These are phyloP conservation scores for Actinernus sp. DNA, from an alignment of 92 coral and sea anemone species.

Conservation along the genomic window DNA sequence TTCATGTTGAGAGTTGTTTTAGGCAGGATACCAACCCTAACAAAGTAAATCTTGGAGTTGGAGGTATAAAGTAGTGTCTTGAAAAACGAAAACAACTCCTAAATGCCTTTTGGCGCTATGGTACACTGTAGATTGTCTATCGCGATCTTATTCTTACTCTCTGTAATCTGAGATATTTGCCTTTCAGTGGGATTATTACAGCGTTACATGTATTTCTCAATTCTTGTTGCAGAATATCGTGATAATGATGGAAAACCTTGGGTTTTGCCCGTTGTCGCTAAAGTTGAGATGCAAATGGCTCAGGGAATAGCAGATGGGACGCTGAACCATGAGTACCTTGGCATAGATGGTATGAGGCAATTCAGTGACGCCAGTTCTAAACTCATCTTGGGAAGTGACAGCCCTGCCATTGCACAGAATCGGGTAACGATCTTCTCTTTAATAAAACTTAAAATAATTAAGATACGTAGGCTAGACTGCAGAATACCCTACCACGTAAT, in stretches of 20 bases:
- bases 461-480: too few species aligned
- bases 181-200: too few species aligned
- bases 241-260: conserved; percentile 88
- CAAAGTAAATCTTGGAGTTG: conserved; percentile 87
- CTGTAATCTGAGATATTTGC: too few species aligned
- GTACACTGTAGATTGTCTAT: too few species aligned
- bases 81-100: too few species aligned
- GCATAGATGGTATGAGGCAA: conserved; percentile 82
- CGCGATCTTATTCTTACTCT: too few species aligned
- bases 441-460: too few species aligned
- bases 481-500: too few species aligned
- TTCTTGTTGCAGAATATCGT: conserved; percentile 68
- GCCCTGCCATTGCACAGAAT: conserved; percentile 86
- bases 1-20: conserved; percentile 61
- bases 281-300: conserved; percentile 78
- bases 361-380: conserved; percentile 74
- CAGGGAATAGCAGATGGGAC: conserved; percentile 73
- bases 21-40: conserved; percentile 70
- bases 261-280: conserved; percentile 91
- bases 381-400: conserved; percentile 80
- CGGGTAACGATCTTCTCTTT: conserved; percentile 81
- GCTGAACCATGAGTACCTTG: conserved; percentile 86
- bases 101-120: too few species aligned
- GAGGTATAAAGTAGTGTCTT: too few species aligned
- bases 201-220: too few species aligned